Base-by-base conservation (phyloP, 2,888 invertebrate genomes). In the Drosophila meridionalis region DNA sequence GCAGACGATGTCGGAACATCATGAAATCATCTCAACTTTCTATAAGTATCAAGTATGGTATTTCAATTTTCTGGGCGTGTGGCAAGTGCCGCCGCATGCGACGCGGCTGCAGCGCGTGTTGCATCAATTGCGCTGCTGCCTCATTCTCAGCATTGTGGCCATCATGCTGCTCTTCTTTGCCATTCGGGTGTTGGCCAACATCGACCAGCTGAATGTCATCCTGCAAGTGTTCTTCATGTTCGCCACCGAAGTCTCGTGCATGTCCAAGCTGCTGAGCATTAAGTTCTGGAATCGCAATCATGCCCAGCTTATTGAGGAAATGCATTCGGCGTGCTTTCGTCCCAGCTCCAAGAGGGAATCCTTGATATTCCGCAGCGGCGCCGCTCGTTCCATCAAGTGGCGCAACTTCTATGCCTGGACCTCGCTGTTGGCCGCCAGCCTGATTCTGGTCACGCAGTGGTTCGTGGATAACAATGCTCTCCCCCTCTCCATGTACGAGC, bases 211-310 rank as follows among this genome's bases (percentile, higher is more conserved):
- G 26, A 66, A 71, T 9, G 83, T 88, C 32, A 71, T 92, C 12
- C 62, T 92, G 4, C 79, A 84, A 12, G 89, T 91, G 4, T 85
- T 91, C 59, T 82, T 83, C 7, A 78, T 92, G 53, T 88, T 90
- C 14, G 78, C 82, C 65, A 89, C 91, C 8, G 82, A 88, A 28
- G 59, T 90, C 34, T 82, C 82, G 0, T 84, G 84, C 26, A 75
- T 84, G 80, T 68, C 73, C 2, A 91, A 91, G 62, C 57, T 82
- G 43, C 36, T 88, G 4, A 73, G 65, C 34, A 50, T 91, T 0
- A 73, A 69, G 53, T 9, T 75, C 2, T 47, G 71, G 14, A 68
- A 62, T 30, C 36, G 43, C 0, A 40, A 63, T 0, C 79, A 78
- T 9, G 71, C 68, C 34, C 4, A 58, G 0, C 52, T 88, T 0